Conservation (phyloP, 2,797 vertebrate genomes). For the Ciconia nigra region DNA sequence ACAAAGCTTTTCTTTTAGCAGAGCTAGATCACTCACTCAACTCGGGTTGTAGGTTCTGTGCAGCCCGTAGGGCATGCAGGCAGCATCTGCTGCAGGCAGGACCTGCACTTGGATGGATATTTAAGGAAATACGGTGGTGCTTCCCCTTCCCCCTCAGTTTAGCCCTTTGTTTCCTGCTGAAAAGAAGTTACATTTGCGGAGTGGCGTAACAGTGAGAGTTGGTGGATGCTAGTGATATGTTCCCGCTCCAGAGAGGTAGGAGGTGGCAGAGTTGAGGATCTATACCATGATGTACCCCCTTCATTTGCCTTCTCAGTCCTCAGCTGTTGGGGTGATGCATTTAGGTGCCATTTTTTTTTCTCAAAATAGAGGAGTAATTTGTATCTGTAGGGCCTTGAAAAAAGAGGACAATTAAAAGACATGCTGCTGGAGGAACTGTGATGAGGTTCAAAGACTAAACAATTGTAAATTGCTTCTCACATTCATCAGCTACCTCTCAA, state of each 20-base stretch:
- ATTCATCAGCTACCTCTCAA: background rate
- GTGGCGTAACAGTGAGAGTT: background rate
- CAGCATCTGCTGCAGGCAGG: background rate
- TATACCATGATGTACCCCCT: background rate
- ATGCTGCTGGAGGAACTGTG: background rate
- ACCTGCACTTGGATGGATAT: background rate
- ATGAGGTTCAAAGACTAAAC: background rate
- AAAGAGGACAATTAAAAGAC: background rate
- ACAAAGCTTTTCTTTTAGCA: background rate
- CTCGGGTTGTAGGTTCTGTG: background rate
- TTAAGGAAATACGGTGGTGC: background rate
- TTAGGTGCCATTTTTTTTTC: background rate
- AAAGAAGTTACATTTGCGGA: background rate
- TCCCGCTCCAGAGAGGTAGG: background rate
- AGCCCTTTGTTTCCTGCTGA: background rate
- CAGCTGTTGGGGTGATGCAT: background rate
- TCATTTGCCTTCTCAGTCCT: background rate
- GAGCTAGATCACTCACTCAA: background rate
- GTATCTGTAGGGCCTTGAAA: background rate
- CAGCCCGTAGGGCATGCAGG: background rate
- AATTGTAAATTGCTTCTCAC: background rate
- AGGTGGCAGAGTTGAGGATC: background rate
- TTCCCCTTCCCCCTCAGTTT: background rate
- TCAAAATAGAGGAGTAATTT: background rate
- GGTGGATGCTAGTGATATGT: background rate